phyloP scores from a whole-genome alignment of 2,797 vertebrate genomes.

The Bovichtus variegatus region DNA sequence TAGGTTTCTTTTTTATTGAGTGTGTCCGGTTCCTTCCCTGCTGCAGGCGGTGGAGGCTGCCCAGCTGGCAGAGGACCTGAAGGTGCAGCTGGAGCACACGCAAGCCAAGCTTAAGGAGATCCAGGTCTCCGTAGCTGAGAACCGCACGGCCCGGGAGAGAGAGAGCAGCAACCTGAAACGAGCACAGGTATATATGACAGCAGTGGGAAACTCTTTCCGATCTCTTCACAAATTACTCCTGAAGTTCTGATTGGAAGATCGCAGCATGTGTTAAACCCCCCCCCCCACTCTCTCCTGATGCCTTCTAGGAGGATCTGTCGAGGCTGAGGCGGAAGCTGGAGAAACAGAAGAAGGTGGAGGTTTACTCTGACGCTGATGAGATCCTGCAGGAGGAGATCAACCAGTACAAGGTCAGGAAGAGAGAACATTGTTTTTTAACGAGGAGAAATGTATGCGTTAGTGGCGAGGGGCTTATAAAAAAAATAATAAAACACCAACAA shows the following conservation, averaged over 20 bases:
- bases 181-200: slow-evolving; percentile 86
- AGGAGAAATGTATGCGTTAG: slow-evolving; percentile 4
- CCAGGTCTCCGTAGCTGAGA: slow-evolving; percentile 92
- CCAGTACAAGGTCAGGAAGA: slow-evolving; percentile 90
- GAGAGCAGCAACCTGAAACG: slow-evolving; percentile 94
- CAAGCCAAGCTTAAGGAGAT: slow-evolving; percentile 92
- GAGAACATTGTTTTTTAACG: slow-evolving; percentile 1
- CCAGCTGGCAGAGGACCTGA: slow-evolving; percentile 93
- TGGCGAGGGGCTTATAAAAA: slow-evolving; percentile 16
- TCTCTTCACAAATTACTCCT: neutral
- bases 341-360: slow-evolving; percentile 96
- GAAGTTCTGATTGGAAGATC: neutral
- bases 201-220: neutral
- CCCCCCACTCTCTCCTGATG: neutral
- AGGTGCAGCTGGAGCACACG: slow-evolving; percentile 94
- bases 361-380: slow-evolving; percentile 95
- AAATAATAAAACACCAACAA: slow-evolving; percentile 12
- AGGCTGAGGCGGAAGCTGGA: slow-evolving; percentile 93
- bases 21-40: slow-evolving; percentile 60
- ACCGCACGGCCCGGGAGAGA: slow-evolving; percentile 91
- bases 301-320: slow-evolving; percentile 92
- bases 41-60: slow-evolving; percentile 93
- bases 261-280: too few species aligned
- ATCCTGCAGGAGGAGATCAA: slow-evolving; percentile 97
- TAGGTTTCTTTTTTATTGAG: slow-evolving; percentile 55